Evolutionary conservation across 2,888 invertebrate species (phyloP).

Genomic region (Drosophila limbata): DNA sequence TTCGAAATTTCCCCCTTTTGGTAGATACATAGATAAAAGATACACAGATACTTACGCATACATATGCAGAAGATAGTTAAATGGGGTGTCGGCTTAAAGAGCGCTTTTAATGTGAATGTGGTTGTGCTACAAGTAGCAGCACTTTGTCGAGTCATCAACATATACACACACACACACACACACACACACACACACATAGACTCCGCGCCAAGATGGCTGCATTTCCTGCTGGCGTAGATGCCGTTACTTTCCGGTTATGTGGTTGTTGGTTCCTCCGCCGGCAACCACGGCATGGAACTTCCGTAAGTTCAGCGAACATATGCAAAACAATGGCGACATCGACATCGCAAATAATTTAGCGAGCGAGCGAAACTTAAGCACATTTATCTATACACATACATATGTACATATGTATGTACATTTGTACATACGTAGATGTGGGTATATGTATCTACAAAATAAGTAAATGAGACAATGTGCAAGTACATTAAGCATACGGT

Average conservation of each 20-base stretch:
- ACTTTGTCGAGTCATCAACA: conserved; percentile 26
- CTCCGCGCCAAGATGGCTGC: conserved; percentile 51
- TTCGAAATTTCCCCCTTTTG: not conserved
- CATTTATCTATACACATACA: conserved; percentile 21
- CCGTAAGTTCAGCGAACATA: conserved; percentile 47
- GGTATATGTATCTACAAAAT: not conserved
- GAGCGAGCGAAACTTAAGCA: conserved; percentile 26
- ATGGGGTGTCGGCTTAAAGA: conserved; percentile 39
- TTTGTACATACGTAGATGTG: not conserved
- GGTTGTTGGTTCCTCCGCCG: conserved; percentile 15
- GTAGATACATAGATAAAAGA: conserved; percentile 18
- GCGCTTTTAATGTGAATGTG: conserved; percentile 42
- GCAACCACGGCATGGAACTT: conserved; percentile 23
- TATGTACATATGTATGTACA: not conserved
- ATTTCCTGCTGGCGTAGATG: conserved; percentile 49
- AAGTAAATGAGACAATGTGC: conserved; percentile 8
- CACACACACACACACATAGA: not conserved
- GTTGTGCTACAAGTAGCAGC: conserved; percentile 27
- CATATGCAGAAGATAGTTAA: conserved; percentile 21
- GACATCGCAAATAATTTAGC: conserved; percentile 37
- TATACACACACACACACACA: conserved; percentile 5
- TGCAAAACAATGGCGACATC: conserved; percentile 52
- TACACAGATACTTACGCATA: conserved; percentile 1
- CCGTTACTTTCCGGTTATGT: conserved; percentile 27
- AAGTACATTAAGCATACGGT: conserved; percentile 17